phyloP scores from a whole-genome alignment of 2,797 vertebrate species.

The Aselliscus stoliczkanus region DNA sequence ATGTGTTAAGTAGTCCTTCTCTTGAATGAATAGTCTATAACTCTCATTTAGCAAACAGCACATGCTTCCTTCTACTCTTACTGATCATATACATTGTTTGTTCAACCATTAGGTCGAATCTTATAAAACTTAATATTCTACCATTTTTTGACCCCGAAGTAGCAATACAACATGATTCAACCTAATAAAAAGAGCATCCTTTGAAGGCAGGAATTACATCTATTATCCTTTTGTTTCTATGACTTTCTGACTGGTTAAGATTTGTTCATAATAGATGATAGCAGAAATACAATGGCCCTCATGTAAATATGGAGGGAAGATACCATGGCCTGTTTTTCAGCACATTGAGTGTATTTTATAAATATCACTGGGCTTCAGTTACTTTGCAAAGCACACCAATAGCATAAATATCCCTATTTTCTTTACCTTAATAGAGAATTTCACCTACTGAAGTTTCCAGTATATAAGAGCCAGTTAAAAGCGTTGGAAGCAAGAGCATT shows the following conservation, averaged over 20 bases:
- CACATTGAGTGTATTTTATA: not conserved
- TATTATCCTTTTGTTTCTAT: not conserved
- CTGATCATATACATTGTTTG: not conserved
- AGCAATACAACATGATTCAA: not conserved
- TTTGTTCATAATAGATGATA: not conserved
- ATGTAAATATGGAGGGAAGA: not conserved
- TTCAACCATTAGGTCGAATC: not conserved
- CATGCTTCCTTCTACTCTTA: not conserved
- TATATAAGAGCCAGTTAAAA: not conserved
- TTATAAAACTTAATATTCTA: not conserved
- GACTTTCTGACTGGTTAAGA: not conserved
- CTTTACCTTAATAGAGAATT: not conserved
- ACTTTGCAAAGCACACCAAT: not conserved
- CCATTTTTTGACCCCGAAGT: not conserved
- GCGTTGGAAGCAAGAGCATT: not conserved
- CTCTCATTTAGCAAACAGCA: not conserved
- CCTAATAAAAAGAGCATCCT: not conserved
- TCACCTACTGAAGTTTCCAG: not conserved
- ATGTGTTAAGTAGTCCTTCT: not conserved
- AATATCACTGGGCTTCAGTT: not conserved
- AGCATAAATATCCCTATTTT: not conserved
- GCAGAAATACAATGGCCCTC: not conserved
- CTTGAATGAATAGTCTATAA: not conserved
- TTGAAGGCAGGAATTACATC: not conserved
- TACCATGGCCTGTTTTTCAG: not conserved